Evolutionary conservation across 2,888 invertebrate species (phyloP), one percentile per base, ranked within the genome.

Genomic region (Tetheella fluctuosa): DNA sequence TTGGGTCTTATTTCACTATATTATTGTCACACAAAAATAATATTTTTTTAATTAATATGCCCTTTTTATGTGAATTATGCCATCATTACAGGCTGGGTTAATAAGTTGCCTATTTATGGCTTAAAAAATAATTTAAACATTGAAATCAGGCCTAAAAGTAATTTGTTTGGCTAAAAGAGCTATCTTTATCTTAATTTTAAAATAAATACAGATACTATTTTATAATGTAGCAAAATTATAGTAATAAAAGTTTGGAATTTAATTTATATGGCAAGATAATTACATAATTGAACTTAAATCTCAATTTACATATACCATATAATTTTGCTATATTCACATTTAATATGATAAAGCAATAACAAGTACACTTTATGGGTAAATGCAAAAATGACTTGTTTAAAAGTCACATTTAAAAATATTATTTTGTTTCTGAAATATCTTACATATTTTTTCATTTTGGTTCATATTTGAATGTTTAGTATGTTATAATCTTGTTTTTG

Each of bases 281-380:
- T 28, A 30, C 10, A 30, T 10, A 10, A 30, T 30, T 30, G 30
- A 25, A 25, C 2, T 25, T 25, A 25, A 25, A 30, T 10, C 30
- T 30, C 2, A 30, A 30, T 30, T 30, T 30, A 30, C 8, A 2
- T 30, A 30, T 30, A 28, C 2, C 8, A 3, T 53, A 53, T 53
- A 52, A 65, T 75, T 71, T 75, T 76, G 74, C 71, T 68, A 68
- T 69, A 60, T 63, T 63, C 55, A 39, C 58, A 48, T 57, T 61
- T 53, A 34, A 48, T 54, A 61, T 20, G 2, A n/a, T 2, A n/a
- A 76, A 73, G 74, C 74, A 73, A 73, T 71, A 74, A 68, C 76
- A 74, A 76, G 74, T 15, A 48, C 0, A 34, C 34, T 34, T 34
- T 30, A 8, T 30, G 8, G 30, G 8, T 30, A 8, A 25, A 25